Evolutionary conservation across 1,140 invertebrate genomes (phyloP), one percentile per base, ranked within the genome.

Genomic region (Dolichoris vasculosae): DNA sequence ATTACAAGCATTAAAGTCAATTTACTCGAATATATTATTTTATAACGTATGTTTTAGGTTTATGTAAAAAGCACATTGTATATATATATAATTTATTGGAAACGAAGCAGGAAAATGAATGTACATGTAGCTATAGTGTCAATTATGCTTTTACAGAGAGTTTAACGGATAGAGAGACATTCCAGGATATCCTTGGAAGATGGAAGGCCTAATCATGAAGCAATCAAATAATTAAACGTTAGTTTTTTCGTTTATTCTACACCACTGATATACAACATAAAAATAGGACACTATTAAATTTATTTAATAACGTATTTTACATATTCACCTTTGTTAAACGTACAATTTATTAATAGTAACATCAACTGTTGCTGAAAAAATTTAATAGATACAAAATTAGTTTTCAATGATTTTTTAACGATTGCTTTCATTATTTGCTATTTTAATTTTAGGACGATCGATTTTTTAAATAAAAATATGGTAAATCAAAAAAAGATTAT

Each of bases 141-240:
- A 86, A 86, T 86, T 86, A 86, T 86, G 73, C 79, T 86, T 86
- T 86, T 82, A 43, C 63, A 55, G 51, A 80, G 63, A 85, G 51
- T 48, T 73, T 75, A 30, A 85, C 26, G 71, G 38, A 73, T 7
- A 64, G 43, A 51, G 35, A 73, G 38, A 81, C 51, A 81, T 86
- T 82, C 73, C 73, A 86, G 73, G 79, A 76, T 77, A 55, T 55
- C 35, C 84, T 86, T 86, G 73, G 71, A 86, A 86, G 59, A 2
- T 78, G 73, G 23, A 86, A 67, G 84, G 84, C 84, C 84, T 86
- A 86, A 86, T 78, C 67, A 82, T 69, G 30, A 86, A 82, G 80
- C 73, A 86, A 86, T 82, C 73, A 82, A 82, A 59, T 82, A 38
- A 64, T 76, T 46, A 32, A 64, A 64, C 15, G 71, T 82, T 48